A percentile compares a stretch with the other conserved stretches of the same genome.
Evolutionary conservation across 2,888 invertebrate genomes (phyloP).

Genomic region (Cheilosia vernalis): DNA sequence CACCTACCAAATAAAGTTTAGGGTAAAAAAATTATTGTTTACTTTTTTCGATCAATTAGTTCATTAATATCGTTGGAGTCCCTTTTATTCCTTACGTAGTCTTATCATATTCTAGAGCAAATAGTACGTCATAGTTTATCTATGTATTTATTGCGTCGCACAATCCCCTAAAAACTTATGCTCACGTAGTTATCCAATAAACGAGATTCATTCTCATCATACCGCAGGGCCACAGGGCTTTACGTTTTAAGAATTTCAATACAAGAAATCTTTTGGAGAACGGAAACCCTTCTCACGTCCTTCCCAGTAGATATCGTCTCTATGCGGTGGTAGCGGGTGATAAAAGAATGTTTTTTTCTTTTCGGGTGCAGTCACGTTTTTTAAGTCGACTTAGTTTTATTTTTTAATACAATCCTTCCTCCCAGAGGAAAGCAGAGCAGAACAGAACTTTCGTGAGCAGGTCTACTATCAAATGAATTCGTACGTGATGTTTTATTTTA

Average conservation of each 20-base stretch:
- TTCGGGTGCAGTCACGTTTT: constrained; percentile 67
- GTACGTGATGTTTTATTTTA: constrained; percentile 72
- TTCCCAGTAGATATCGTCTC: neutral
- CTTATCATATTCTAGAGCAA: neutral
- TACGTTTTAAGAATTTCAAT: constrained; percentile 71
- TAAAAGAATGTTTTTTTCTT: constrained; percentile 33
- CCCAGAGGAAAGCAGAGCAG: constrained; percentile 17
- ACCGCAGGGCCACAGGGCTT: constrained; percentile 64
- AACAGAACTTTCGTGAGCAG: constrained; percentile 44
- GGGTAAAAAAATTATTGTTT: no score
- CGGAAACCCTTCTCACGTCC: constrained; percentile 24
- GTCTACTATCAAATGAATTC: constrained; percentile 66
- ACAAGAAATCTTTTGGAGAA: constrained; percentile 56
- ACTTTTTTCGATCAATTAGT: neutral
- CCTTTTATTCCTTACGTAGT: neutral
- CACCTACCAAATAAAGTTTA: no score
- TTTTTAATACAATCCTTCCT: constrained; percentile 66
- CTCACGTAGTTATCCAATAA: constrained; percentile 74
- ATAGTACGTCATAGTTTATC: constrained; percentile 42
- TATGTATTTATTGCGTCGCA: neutral
- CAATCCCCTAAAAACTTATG: constrained; percentile 46
- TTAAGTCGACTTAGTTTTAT: constrained; percentile 60
- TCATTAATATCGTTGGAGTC: neutral
- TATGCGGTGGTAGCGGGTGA: constrained; percentile 19
- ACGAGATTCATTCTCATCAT: constrained; percentile 69